phyloP scores from a whole-genome alignment of 2,888 invertebrate species.

The Heliconius erato region DNA sequence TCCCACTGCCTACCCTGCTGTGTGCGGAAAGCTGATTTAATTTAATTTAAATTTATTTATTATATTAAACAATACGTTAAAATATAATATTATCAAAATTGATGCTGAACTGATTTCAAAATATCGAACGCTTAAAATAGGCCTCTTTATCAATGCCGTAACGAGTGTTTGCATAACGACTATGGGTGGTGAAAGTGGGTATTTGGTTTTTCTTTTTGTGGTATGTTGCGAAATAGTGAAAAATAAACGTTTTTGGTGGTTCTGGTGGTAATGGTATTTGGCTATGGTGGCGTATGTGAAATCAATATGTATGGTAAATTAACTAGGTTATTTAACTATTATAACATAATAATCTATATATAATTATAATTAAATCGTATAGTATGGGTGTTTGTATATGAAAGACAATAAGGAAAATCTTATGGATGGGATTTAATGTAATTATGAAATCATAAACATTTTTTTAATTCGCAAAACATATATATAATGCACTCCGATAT shows the following conservation, averaged over 20 bases:
- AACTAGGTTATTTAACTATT: background rate
- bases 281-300: background rate
- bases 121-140: conserved; percentile 10
- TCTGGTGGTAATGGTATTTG: background rate
- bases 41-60: too few species aligned
- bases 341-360: background rate
- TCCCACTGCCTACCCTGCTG: too few species aligned
- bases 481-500: too few species aligned
- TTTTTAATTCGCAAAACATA: too few species aligned
- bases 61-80: background rate
- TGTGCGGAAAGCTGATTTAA: too few species aligned
- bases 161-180: conserved; percentile 41
- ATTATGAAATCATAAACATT: too few species aligned
- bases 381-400: too few species aligned
- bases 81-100: background rate
- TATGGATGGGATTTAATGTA: too few species aligned
- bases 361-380: too few species aligned
- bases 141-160: background rate
- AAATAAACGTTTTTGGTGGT: background rate
- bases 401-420: too few species aligned
- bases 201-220: conserved; percentile 40
- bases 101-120: conserved; percentile 6
- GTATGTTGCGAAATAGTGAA: conserved; percentile 42
- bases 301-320: background rate
- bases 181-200: conserved; percentile 35